Conservation (phyloP, 2,113 vertebrate species). For the Eulemur rufifrons region DNA sequence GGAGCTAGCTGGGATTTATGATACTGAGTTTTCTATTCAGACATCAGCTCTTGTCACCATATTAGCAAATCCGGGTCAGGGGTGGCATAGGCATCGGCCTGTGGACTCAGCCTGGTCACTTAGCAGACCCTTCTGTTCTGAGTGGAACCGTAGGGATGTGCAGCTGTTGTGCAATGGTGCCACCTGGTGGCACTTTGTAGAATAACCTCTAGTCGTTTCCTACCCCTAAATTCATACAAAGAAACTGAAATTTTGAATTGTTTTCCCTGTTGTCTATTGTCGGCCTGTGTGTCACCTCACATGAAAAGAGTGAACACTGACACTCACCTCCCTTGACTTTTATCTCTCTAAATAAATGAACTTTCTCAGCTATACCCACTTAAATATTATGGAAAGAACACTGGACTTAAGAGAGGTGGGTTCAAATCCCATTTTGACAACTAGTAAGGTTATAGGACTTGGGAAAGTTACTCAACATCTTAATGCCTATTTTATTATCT, state of each 20-base stretch:
- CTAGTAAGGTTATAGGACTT: not conserved
- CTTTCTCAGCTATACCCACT: no score
- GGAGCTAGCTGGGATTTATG: not conserved
- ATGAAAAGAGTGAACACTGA: not conserved
- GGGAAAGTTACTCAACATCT: not conserved
- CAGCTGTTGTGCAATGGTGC: slow-evolving; percentile 62
- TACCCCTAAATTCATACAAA: not conserved
- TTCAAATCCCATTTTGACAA: not conserved
- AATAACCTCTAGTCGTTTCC: not conserved
- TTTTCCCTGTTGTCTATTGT: not conserved
- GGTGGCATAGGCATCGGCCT: not conserved
- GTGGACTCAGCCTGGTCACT: not conserved
- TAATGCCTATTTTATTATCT: not conserved
- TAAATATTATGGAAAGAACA: not conserved
- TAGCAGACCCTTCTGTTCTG: accelerated
- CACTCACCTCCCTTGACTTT: not conserved
- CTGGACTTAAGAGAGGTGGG: not conserved
- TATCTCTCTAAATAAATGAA: not conserved
- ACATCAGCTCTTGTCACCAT: not conserved
- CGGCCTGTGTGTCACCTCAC: accelerated
- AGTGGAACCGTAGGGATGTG: not conserved
- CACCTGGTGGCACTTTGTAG: slow-evolving; percentile 14
- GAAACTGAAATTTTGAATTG: not conserved
- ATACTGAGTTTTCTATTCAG: not conserved
- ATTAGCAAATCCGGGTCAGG: not conserved